A percentile compares a stretch with the other conserved stretches of the same genome.
phyloP scores from a whole-genome alignment of 2,113 vertebrate species.

The Eptesicus fuscus region DNA sequence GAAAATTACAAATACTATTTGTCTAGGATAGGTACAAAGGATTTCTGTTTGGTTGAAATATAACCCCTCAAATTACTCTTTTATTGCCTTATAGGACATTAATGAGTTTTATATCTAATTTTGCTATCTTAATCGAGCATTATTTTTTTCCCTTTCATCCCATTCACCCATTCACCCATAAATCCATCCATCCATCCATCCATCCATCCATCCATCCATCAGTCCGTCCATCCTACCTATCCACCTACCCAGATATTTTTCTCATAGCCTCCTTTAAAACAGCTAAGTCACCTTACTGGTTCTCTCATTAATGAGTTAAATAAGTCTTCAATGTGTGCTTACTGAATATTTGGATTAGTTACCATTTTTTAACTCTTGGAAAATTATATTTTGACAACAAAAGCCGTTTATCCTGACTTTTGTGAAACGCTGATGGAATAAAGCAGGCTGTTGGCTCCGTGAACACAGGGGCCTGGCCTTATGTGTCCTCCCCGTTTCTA shows the following conservation, averaged over 20 bases:
- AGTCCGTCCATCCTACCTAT: neutral
- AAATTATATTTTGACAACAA: neutral
- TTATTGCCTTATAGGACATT: neutral
- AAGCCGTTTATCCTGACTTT: neutral
- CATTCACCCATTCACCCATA: neutral
- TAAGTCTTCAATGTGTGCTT: neutral
- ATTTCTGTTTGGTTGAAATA: conserved; percentile 9
- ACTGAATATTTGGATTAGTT: neutral
- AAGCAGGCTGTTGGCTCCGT: neutral
- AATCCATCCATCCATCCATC: neutral
- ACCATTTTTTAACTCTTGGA: neutral
- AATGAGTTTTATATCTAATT: neutral
- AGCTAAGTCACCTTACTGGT: neutral
- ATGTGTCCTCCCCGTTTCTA: neutral
- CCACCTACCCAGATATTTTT: neutral
- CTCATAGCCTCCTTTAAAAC: neutral
- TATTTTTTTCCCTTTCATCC: neutral
- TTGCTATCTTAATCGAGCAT: neutral
- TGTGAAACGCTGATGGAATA: neutral
- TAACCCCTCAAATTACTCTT: neutral
- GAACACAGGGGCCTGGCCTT: neutral
- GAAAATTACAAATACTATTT: neutral
- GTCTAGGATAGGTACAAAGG: neutral
- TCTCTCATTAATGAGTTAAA: neutral
- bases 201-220: neutral